Conservation (phyloP, 2,888 invertebrate species). For the Andrena camellia region DNA sequence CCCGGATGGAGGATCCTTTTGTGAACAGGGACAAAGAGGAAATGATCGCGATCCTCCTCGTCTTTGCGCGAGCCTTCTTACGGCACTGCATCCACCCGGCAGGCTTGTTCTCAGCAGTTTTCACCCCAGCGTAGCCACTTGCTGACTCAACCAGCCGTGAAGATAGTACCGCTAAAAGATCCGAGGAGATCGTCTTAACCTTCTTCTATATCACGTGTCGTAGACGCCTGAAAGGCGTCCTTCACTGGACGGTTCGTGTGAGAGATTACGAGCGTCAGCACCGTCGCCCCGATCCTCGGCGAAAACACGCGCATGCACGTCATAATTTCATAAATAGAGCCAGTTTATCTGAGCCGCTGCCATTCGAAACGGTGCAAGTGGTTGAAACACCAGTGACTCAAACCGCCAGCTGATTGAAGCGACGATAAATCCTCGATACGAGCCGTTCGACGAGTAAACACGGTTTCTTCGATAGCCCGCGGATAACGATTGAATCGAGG, state of each 20-base stretch:
- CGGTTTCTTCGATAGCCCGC: background rate
- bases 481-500: background rate
- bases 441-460: conserved; percentile 1
- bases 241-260: conserved; percentile 37
- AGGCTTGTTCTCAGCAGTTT: conserved; percentile 69
- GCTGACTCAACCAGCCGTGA: conserved; percentile 70
- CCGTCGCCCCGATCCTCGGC: background rate
- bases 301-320: background rate
- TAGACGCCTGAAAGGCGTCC: conserved; percentile 63
- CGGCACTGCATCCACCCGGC: conserved; percentile 60
- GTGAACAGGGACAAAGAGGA: conserved; percentile 41
- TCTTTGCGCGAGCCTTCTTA: conserved; percentile 58
- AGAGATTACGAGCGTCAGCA: conserved; percentile 57
- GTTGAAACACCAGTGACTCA: background rate
- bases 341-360: background rate
- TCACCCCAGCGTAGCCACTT: conserved; percentile 58
- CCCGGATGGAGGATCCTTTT: conserved; percentile 15
- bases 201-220: conserved; percentile 68
- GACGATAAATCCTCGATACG: background rate
- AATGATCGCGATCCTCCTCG: conserved; percentile 50
- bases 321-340: conserved; percentile 19
- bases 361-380: background rate
- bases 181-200: conserved; percentile 69
- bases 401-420: background rate
- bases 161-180: conserved; percentile 62